These are phyloP conservation scores for Mimumesa dahlbomi DNA, from an alignment of 2,888 invertebrate genomes.

Conservation along the genomic window DNA sequence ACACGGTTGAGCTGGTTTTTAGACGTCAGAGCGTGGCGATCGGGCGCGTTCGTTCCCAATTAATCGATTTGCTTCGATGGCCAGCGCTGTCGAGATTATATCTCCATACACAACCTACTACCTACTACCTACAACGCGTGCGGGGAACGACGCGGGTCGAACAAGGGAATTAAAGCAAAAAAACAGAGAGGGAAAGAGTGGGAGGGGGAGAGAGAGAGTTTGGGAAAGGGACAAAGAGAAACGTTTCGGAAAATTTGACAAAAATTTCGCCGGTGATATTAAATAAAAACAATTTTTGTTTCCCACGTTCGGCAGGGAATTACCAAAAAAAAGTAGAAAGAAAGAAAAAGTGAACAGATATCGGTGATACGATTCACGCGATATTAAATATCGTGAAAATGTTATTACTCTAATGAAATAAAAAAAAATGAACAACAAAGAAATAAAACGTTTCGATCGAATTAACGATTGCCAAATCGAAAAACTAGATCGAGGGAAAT, in stretches of 20 bases:
- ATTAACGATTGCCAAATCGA: not conserved
- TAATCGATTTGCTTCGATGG: constrained; percentile 68
- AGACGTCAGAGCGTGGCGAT: constrained; percentile 58
- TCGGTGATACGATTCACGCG: too few species aligned
- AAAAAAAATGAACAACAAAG: not conserved
- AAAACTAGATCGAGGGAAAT: not conserved
- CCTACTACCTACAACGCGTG: constrained; percentile 25
- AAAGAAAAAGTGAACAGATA: too few species aligned
- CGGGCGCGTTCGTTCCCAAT: constrained; percentile 59
- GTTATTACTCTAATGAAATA: not conserved
- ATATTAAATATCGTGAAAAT: not conserved
- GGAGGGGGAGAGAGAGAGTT: constrained; percentile 9
- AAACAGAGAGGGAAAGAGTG: constrained; percentile 10
- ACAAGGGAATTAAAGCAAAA: too few species aligned
- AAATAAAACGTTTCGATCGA: too few species aligned
- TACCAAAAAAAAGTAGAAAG: constrained; percentile 3
- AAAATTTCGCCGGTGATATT: not conserved
- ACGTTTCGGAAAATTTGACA: too few species aligned
- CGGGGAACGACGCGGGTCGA: constrained; percentile 15
- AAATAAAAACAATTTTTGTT: too few species aligned
- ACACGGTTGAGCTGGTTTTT: constrained; percentile 57
- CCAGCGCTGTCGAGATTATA: constrained; percentile 63
- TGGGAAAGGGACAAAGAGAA: not conserved
- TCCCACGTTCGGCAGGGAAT: too few species aligned
- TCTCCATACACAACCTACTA: constrained; percentile 56